Evolutionary conservation across 2,888 invertebrate genomes (phyloP).

Genomic region (Amphipyra berbera): DNA sequence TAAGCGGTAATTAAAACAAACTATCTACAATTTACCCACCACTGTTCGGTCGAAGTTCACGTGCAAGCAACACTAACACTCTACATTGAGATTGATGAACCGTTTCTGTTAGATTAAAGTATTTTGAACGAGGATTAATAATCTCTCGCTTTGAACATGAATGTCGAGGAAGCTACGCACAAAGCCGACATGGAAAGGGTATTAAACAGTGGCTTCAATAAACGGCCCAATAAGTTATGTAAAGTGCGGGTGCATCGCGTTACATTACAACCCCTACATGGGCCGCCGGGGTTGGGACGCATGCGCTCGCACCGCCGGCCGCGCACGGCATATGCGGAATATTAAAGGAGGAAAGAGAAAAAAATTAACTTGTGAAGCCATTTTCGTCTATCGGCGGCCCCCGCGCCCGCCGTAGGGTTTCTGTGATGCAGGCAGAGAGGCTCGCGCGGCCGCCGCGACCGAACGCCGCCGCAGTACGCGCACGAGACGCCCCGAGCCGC

Average conservation of each 20-base stretch:
- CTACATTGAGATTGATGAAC: conserved; percentile 80
- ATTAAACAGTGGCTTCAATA: conserved; percentile 88
- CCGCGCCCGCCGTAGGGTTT: conserved; percentile 84
- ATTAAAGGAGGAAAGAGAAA: conserved; percentile 90
- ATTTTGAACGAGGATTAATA: conserved; percentile 83
- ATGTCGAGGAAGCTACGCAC: conserved; percentile 79
- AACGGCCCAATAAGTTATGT: conserved; percentile 89
- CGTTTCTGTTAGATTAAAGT: conserved; percentile 73
- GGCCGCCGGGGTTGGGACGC: conserved; percentile 78
- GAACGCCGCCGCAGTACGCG: conserved; percentile 67
- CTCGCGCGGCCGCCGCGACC: conserved; percentile 77
- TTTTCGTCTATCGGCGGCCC: conserved; percentile 88
- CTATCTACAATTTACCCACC: conserved; percentile 41
- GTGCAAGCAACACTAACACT: conserved; percentile 51
- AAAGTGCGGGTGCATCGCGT: conserved; percentile 89
- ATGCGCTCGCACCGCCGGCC: conserved; percentile 86
- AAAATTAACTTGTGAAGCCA: conserved; percentile 90
- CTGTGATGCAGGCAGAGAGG: conserved; percentile 81
- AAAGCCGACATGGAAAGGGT: conserved; percentile 87
- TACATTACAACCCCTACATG: conserved; percentile 86
- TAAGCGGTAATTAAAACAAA: conserved; percentile 53
- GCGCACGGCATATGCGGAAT: conserved; percentile 89
- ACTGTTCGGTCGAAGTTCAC: conserved; percentile 49
- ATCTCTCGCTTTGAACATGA: conserved; percentile 70
- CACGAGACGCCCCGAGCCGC: conserved; percentile 39